Percentiles rank a stretch among this genome's conserved stretches.
These are phyloP conservation scores for Agriopis marginaria DNA, from an alignment of 2,888 invertebrate species.

Conservation along the genomic window DNA sequence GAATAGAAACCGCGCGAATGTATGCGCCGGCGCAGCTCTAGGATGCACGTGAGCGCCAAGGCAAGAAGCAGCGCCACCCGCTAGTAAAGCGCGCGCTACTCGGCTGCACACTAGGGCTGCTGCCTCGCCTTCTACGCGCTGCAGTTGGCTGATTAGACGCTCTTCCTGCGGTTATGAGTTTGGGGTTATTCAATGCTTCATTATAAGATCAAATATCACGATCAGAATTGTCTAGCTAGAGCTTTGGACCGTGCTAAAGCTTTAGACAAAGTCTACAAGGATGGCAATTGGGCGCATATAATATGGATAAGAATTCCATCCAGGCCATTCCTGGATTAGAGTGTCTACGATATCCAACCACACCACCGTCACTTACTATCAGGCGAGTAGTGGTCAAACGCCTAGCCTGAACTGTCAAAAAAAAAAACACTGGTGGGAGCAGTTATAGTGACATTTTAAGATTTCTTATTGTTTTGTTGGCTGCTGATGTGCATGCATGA, in stretches of 20 bases:
- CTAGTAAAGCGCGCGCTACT: constrained; percentile 89
- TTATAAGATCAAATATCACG: not conserved
- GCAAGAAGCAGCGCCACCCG: constrained; percentile 92
- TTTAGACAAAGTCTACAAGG: not conserved
- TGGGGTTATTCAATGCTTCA: not conserved
- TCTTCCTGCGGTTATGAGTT: constrained; percentile 88
- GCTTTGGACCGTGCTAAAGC: too few species aligned
- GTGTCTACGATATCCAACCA: too few species aligned
- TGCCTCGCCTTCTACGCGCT: constrained; percentile 92
- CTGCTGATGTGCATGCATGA: not conserved
- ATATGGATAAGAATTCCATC: too few species aligned
- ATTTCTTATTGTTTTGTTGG: too few species aligned
- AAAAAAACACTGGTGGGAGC: too few species aligned
- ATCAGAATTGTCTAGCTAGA: not conserved
- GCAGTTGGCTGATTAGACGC: constrained; percentile 90
- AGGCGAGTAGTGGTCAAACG: too few species aligned
- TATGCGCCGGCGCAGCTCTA: constrained; percentile 94
- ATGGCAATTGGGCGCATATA: too few species aligned
- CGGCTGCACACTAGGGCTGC: constrained; percentile 89
- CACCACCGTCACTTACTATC: too few species aligned
- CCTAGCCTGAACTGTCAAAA: too few species aligned
- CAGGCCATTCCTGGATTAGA: too few species aligned
- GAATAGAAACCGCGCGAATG: constrained; percentile 93
- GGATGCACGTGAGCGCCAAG: constrained; percentile 91
- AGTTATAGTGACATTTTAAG: too few species aligned